Base-by-base conservation (phyloP, 2,797 vertebrate species). In the Gallinago nigripennis region DNA sequence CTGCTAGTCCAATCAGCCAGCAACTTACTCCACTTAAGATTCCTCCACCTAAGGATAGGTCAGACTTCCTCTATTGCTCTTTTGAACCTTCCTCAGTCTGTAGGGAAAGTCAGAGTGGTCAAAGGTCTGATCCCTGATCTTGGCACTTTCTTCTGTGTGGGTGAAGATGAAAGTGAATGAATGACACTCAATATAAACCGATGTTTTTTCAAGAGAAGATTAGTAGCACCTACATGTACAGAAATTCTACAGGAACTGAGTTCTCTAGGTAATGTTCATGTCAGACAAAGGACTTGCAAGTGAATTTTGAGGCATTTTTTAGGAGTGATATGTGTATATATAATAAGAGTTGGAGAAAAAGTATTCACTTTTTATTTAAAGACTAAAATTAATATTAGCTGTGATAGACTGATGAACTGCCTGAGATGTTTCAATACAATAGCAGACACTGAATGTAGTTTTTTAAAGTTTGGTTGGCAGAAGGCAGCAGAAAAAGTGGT, bases 341-440 rank as follows among this genome's bases (percentile, higher is more conserved):
- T 94, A 96, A 37, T 91, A 96, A 91, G 76, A 94, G 81, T 33
- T 80, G 92, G 94, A 96, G 87, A 72, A 92, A 92, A 96, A 94
- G 61, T 95, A 87, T 94, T 95, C 68, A 56, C 6, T 75, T 69
- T 28, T 72, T 82, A 54, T 82, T 88, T 86, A 63, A 89, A 61
- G 43, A 60, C 39, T 72, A 31, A 48, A 86, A 60, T 68, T 92
- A 91, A 83, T 96, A 82, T 96, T 82, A 92, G 93, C 84, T 96
- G 88, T 97, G 96, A 94, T 96, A 96, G 90, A 91, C 66, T 48
- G 88, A 93, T 90, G 92, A 95, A 57, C 82, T 95, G 95, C 79
- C 89, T 73, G 95, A 92, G 96, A 96, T 48, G 27, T 96, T 95
- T 97, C 88, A 92, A 56, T 95, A 91, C 87, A 92, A 92, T 82